Evolutionary conservation across 2,113 vertebrate genomes (phyloP).

Genomic region (Naja naja): DNA sequence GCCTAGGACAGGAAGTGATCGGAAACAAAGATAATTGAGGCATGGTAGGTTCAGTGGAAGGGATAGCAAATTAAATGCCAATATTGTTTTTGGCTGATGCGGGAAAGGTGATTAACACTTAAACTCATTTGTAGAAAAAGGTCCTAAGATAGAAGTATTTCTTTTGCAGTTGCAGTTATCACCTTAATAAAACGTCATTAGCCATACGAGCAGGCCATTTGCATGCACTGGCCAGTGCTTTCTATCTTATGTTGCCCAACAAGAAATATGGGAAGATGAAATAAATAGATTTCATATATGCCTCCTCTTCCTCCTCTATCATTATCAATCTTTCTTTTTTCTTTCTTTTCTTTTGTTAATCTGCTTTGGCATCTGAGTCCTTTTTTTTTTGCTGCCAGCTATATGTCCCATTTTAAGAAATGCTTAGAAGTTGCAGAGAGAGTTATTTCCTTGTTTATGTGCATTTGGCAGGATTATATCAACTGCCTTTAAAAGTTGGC

Average conservation of each 20-base stretch:
- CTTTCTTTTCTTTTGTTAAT: fast-evolving
- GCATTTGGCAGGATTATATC: constrained; percentile 57
- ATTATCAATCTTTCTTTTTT: not conserved
- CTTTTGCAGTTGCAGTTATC: not conserved
- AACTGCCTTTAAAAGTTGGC: constrained; percentile 68
- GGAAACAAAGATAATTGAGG: not conserved
- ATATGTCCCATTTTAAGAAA: constrained; percentile 54
- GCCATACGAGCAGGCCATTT: not conserved
- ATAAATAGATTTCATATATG: not conserved
- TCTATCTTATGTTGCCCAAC: not conserved
- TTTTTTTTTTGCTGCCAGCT: not conserved
- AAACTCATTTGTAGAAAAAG: not conserved
- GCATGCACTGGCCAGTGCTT: not conserved
- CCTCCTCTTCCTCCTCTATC: not conserved
- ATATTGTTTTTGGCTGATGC: not conserved
- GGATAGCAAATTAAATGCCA: not conserved
- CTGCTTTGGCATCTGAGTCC: not conserved
- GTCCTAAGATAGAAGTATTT: not conserved
- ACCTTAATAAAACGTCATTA: not conserved
- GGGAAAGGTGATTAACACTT: not conserved
- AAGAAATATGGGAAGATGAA: not conserved
- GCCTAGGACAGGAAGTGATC: not conserved
- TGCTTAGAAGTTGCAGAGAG: not conserved
- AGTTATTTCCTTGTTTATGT: constrained; percentile 40
- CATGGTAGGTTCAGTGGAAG: not conserved